Evolutionary conservation across 2,113 vertebrate genomes (phyloP), one percentile per base, ranked within the genome.

Genomic region (Pseudorectes ferrugineus): DNA sequence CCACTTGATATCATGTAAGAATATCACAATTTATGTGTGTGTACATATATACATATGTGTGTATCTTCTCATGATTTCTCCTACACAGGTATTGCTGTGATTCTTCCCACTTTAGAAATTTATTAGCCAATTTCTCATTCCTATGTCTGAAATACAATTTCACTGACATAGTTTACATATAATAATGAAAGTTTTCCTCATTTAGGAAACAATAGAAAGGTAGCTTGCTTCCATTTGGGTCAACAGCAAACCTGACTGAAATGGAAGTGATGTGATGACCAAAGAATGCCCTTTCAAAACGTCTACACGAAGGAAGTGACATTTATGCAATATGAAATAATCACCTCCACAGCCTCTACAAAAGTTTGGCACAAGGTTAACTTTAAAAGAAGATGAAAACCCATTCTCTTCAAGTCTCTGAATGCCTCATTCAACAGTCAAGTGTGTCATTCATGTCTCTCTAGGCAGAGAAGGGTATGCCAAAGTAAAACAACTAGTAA

Each of bases 401-500:
- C 22, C n/a, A 48, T 51, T 81, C 35, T 75, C 70, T 57, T 68
- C 48, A 76, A 57, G 52, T 35, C 51, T 92, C 36, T 35, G 71
- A 91, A 91, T 52, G 74, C 25, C 61, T 88, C 78, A 77, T 55
- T 92, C 36, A 88, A 91, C 87, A 91, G 84, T 72, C 78, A 88
- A 85, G 67, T 81, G 46, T 78, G 57, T 80, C 68, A 81, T 33
- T 92, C 2, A 6, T 28, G 26, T 57, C 68, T 68, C 45, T 76
- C 67, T 74, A 88, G 54, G 72, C 57, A 84, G 46, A 75, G 68
- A 66, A 73, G 24, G 24, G 20, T 25, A 88, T n/a, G 85, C 72
- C 82, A 96, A 93, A 93, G 45, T 72, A 96, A 96, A 96, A 90
- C 68, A 84, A 40, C 58, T 33, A 7, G 33, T 65, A 84, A 94